phyloP scores from a whole-genome alignment of 1,140 invertebrate genomes.

The Stenopsyche tienmushanensis region DNA sequence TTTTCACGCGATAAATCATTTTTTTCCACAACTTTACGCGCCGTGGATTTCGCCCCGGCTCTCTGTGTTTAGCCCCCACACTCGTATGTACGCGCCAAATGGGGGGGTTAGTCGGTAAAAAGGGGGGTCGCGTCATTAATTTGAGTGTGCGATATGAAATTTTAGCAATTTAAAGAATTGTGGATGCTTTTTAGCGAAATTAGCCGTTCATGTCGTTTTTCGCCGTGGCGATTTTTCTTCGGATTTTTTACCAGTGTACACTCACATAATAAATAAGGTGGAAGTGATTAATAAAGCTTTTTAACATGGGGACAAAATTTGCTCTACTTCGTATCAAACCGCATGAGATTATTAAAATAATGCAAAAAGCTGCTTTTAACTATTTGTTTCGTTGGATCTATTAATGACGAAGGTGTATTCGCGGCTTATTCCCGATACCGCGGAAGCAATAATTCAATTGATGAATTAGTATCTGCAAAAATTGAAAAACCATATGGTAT shows the following conservation, averaged over 20 bases:
- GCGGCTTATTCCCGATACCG: no score
- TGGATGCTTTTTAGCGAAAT: constrained; percentile 39
- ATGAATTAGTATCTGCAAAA: no score
- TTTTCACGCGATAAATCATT: constrained; percentile 59
- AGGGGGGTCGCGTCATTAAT: constrained; percentile 35
- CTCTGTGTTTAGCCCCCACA: constrained; percentile 42
- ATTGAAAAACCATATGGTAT: no score
- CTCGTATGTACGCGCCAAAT: constrained; percentile 14
- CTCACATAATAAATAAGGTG: constrained; percentile 6
- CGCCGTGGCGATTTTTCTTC: constrained; percentile 27
- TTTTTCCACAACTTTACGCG: constrained; percentile 53
- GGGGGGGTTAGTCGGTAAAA: not conserved
- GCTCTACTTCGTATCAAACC: no score
- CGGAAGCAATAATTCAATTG: no score
- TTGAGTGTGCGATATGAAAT: constrained; percentile 41
- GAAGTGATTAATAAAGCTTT: constrained; percentile 4
- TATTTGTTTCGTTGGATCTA: no score
- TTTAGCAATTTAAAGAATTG: constrained; percentile 42
- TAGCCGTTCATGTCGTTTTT: constrained; percentile 36
- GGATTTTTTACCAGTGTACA: not conserved
- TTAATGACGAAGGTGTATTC: no score
- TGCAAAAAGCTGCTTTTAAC: no score
- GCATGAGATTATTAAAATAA: no score
- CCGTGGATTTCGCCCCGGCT: constrained; percentile 43
- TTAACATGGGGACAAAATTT: no score